Evolutionary conservation across 2,888 invertebrate species (phyloP), one percentile per base, ranked within the genome.

Genomic region (Caradrina clavipalpis): DNA sequence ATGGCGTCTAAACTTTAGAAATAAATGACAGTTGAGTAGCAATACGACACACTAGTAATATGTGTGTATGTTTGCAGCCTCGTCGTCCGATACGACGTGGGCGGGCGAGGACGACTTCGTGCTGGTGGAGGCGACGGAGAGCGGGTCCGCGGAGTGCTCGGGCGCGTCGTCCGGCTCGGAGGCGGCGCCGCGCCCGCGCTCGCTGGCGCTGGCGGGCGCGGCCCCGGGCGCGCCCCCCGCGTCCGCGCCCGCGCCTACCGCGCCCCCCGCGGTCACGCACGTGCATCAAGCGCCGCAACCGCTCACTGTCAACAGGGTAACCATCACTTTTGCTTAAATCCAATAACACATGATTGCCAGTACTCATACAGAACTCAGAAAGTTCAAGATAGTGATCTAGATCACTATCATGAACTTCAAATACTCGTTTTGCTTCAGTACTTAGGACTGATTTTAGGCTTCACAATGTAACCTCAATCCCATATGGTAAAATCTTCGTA

Each of bases 51-150:
- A 26, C 26, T 26, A 26, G 26, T 3, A 26, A 26, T 26, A 26
- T 26, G 26, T 26, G 26, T 15, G 10, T 45, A 5, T 5, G 7
- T 8, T 65, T 50, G 21, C 88, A 95, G 96, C 94, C 82, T 94
- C 94, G 86, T 96, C 95, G 76, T 93, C 94, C 13, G 95, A 95
- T 82, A 91, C 91, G 86, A 92, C 94, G 50, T 97, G 96, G 89
- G 97, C 97, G 86, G 97, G 97, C 81, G 98, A 98, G 90, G 98
- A 98, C 94, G 98, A 98, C 95, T 98, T 98, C 96, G 98, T 98
- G 87, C 95, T 98, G 91, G 98, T 98, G 86, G 97, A 98, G 76
- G 97, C 97, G 71, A 96, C 96, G 80, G 97, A 97, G 90, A 96
- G 96, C 85, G 96, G 96, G 8, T 94, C 95, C 63, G 96, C 96